Conservation (phyloP, 2,113 vertebrate genomes). For the Myotis yumanensis region DNA sequence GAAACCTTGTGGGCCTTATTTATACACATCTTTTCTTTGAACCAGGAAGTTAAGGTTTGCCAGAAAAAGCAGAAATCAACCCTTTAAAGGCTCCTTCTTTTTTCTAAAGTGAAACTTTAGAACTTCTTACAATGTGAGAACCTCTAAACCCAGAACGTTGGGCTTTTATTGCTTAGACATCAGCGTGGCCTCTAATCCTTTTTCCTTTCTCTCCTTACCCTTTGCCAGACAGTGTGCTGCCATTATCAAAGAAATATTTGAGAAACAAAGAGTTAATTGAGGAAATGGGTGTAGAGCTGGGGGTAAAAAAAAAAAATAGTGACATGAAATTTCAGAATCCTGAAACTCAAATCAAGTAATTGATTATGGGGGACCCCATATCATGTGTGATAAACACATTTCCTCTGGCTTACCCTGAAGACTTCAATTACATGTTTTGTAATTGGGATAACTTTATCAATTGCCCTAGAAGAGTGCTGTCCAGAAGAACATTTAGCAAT, state of each 20-base stretch:
- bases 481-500: background rate
- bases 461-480: background rate
- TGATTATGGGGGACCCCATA: slow-evolving; percentile 78
- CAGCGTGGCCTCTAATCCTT: slow-evolving; percentile 50
- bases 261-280: slow-evolving; percentile 41
- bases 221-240: slow-evolving; percentile 55
- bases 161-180: slow-evolving; percentile 65
- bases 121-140: slow-evolving; percentile 74
- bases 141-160: slow-evolving; percentile 58
- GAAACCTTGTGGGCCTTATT: slow-evolving; percentile 74
- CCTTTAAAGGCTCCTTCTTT: slow-evolving; percentile 64
- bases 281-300: background rate
- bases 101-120: slow-evolving; percentile 77
- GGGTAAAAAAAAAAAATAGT: background rate
- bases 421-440: slow-evolving; percentile 72
- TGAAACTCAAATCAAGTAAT: slow-evolving; percentile 59
- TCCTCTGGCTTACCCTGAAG: slow-evolving; percentile 35
- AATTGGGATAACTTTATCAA: slow-evolving; percentile 45
- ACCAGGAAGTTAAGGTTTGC: slow-evolving; percentile 77
- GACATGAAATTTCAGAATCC: slow-evolving; percentile 31
- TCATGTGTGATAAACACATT: slow-evolving; percentile 79
- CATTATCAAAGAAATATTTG: slow-evolving; percentile 53
- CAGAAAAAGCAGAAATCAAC: slow-evolving; percentile 77
- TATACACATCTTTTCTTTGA: slow-evolving; percentile 75
- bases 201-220: slow-evolving; percentile 57